Evolutionary conservation across 2,797 vertebrate species (phyloP).

Genomic region (Esox lucius): DNA sequence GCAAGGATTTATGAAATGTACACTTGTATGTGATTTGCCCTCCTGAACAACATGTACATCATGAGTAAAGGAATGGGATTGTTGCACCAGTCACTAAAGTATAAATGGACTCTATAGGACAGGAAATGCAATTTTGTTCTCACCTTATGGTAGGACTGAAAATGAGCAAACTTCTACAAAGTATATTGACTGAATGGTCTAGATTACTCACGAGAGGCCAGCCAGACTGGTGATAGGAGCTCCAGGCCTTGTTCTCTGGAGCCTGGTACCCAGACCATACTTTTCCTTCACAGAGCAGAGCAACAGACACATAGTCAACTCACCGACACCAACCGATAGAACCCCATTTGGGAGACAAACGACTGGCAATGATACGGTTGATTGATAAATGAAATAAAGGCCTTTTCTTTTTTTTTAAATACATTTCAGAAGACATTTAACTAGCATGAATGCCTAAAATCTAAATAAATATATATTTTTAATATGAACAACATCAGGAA

Average conservation of each 20-base stretch:
- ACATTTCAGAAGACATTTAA: constrained; percentile 10
- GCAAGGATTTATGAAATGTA: too few species aligned
- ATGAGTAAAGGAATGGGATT: not conserved
- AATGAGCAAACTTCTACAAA: too few species aligned
- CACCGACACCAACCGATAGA: not conserved
- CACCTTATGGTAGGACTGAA: too few species aligned
- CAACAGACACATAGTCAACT: not conserved
- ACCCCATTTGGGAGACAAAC: not conserved
- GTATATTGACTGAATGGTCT: not conserved
- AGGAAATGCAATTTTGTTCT: too few species aligned
- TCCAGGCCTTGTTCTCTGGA: constrained; percentile 92
- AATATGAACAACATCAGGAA: constrained; percentile 18
- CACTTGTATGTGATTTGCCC: not conserved
- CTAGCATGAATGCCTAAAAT: not conserved
- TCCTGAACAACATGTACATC: not conserved
- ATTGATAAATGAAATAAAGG: not conserved
- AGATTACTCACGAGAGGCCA: constrained; percentile 90
- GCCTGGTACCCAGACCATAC: constrained; percentile 93
- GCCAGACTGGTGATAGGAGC: constrained; percentile 88
- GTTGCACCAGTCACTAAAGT: not conserved
- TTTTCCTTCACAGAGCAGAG: constrained; percentile 83
- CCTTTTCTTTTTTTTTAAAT: constrained; percentile 8
- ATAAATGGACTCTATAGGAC: too few species aligned
- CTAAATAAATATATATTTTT: constrained; percentile 19
- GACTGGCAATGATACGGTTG: not conserved